These are phyloP conservation scores for Trogon melanurus DNA, from an alignment of 2,113 vertebrate genomes.

Conservation along the genomic window DNA sequence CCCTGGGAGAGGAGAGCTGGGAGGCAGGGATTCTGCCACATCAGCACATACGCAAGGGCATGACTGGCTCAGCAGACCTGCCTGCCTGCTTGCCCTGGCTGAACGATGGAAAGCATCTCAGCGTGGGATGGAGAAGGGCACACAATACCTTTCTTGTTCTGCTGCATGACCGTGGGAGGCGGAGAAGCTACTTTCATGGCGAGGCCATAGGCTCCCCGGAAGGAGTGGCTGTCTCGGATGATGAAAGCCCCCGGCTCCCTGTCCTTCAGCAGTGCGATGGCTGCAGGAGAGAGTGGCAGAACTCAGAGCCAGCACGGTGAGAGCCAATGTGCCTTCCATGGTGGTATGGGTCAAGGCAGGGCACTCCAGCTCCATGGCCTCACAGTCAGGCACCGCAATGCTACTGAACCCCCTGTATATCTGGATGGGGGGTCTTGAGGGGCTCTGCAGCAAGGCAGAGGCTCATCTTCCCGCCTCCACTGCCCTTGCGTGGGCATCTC, in stretches of 20 bases:
- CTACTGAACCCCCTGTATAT: rapidly evolving
- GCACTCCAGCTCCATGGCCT: rapidly evolving
- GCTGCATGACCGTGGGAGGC: slow-evolving; percentile 86
- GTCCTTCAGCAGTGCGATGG: slow-evolving; percentile 90
- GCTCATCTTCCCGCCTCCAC: neutral
- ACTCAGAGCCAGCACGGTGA: neutral
- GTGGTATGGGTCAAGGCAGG: rapidly evolving
- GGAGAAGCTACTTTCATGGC: slow-evolving; percentile 97
- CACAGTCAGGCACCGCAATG: neutral
- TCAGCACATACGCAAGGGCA: slow-evolving; percentile 43
- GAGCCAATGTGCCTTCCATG: neutral
- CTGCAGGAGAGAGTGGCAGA: slow-evolving; percentile 61
- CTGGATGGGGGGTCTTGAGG: neutral
- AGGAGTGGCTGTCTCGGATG: slow-evolving; percentile 97
- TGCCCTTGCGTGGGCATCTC: neutral
- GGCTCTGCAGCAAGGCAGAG: neutral
- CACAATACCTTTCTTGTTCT: slow-evolving; percentile 92
- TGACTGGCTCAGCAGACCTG: neutral
- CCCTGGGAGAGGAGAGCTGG: neutral
- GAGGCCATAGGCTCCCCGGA: slow-evolving; percentile 93
- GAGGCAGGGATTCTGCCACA: neutral
- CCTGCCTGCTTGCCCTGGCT: rapidly evolving
- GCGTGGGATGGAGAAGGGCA: slow-evolving; percentile 18
- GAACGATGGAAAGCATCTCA: neutral
- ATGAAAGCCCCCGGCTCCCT: slow-evolving; percentile 94